Evolutionary conservation across 2,113 vertebrate genomes (phyloP).

Genomic region (Corythaeola cristata): DNA sequence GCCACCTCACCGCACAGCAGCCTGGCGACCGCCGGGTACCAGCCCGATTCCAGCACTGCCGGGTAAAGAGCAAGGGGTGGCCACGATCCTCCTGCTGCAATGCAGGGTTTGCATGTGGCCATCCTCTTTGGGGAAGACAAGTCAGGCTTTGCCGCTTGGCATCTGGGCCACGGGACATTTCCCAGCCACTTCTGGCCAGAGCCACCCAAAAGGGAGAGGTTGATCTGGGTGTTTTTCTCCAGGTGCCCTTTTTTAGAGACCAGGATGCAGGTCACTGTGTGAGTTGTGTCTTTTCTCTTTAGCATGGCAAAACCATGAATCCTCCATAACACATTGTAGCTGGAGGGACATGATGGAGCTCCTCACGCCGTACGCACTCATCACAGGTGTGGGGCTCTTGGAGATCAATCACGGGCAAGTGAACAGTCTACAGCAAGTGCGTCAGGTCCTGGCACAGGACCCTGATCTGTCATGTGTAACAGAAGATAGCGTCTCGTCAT

Average conservation of each 20-base stretch:
- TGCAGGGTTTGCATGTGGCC: not conserved
- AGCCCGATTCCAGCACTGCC: constrained; percentile 19
- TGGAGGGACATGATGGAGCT: not conserved
- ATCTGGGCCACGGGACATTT: accelerated
- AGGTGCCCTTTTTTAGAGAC: not conserved
- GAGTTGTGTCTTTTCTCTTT: not conserved
- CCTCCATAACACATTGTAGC: not conserved
- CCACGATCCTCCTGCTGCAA: accelerated
- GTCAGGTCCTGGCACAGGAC: not conserved
- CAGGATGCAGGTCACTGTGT: not conserved
- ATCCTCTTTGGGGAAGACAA: not conserved
- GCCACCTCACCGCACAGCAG: not conserved
- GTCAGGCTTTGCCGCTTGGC: not conserved
- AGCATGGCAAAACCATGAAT: not conserved
- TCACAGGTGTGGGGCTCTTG: not conserved
- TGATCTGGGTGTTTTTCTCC: not conserved
- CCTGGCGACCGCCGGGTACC: not conserved
- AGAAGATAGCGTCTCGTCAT: not conserved
- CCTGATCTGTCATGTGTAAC: not conserved
- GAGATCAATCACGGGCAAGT: not conserved
- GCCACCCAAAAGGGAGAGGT: not conserved
- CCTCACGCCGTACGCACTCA: not conserved
- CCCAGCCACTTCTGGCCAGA: not conserved
- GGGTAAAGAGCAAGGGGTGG: not conserved
- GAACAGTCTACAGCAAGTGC: not conserved